Conservation (phyloP, 1,140 invertebrate genomes). For the Heterodera carotae region DNA sequence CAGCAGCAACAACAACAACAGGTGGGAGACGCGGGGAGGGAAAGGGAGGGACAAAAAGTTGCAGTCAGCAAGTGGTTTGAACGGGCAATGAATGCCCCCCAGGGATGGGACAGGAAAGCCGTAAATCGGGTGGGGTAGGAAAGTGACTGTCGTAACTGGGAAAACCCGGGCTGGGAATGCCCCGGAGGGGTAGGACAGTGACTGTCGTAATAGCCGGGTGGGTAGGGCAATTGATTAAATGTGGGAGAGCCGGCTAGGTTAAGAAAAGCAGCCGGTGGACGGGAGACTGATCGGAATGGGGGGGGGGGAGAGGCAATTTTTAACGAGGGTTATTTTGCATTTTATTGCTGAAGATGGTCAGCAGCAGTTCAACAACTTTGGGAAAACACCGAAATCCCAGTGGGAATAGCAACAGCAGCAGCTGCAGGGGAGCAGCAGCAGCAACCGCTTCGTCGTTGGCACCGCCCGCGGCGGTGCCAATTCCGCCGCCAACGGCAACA, state of each 20-base stretch:
- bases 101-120: neutral
- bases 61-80: neutral
- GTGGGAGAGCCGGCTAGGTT: no score
- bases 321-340: neutral
- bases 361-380: neutral
- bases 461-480: neutral
- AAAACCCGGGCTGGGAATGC: no score
- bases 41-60: neutral
- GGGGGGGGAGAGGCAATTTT: no score
- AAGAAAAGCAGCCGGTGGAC: no score
- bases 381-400: conserved; percentile 1
- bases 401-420: conserved; percentile 13
- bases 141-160: no score
- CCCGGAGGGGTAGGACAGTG: no score
- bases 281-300: neutral
- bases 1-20: neutral
- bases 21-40: neutral
- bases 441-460: neutral
- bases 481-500: conserved; percentile 7
- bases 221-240: no score
- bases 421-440: neutral
- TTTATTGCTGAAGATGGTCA: conserved; percentile 5
- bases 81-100: neutral
- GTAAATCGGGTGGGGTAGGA: no score
- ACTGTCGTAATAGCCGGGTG: no score